These are phyloP conservation scores for Thomomys bottae DNA, from an alignment of 2,113 vertebrate genomes.

Conservation along the genomic window DNA sequence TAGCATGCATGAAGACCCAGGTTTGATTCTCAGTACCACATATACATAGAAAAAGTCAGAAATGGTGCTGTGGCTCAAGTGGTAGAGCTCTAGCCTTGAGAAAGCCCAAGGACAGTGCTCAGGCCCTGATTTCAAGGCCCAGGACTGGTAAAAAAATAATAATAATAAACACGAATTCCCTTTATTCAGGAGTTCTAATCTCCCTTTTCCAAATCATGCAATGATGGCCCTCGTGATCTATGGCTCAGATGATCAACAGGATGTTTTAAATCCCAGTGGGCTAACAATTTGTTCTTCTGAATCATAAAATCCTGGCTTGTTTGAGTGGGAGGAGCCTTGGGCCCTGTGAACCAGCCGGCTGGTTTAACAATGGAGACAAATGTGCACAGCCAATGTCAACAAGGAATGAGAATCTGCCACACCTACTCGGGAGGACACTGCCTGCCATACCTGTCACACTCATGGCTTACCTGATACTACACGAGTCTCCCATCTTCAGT, in stretches of 20 bases:
- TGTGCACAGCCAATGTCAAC: neutral
- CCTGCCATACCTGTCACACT: neutral
- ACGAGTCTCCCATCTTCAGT: neutral
- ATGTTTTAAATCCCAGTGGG: neutral
- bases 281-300: neutral
- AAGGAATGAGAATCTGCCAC: neutral
- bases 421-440: neutral
- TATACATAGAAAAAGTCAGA: too few species aligned
- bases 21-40: too few species aligned
- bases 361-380: neutral
- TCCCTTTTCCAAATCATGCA: neutral
- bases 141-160: too few species aligned
- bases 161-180: neutral
- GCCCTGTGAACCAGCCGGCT: neutral
- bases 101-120: too few species aligned
- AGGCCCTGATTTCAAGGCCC: too few species aligned
- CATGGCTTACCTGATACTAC: neutral
- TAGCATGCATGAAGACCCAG: too few species aligned
- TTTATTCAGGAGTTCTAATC: neutral
- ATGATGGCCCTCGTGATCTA: too few species aligned
- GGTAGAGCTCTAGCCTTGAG: too few species aligned
- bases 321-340: slow-evolving; percentile 1
- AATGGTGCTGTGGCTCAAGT: too few species aligned
- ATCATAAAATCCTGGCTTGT: slow-evolving; percentile 2
- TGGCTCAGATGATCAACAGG: neutral